phyloP scores from a whole-genome alignment of 1,140 invertebrate species.

The Ostrea edulis region DNA sequence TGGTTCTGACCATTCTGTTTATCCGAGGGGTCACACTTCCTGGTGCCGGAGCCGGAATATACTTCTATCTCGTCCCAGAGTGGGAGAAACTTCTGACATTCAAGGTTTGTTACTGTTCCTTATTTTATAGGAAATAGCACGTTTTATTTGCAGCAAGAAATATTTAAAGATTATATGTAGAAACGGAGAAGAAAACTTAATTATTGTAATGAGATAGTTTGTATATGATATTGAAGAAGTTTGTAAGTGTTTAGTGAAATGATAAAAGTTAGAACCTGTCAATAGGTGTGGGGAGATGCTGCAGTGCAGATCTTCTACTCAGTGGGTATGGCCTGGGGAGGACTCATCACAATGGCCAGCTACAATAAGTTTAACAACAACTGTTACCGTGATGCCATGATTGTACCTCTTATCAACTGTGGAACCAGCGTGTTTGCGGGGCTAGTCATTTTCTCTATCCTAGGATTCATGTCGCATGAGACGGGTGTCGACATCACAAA shows the following conservation, averaged over 20 bases:
- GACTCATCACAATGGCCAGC: conserved; percentile 79
- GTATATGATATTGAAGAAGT: background rate
- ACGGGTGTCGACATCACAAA: conserved; percentile 71
- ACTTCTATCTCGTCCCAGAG: conserved; percentile 81
- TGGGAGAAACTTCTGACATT: conserved; percentile 62
- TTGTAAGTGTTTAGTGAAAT: too few species aligned
- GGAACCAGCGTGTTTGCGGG: conserved; percentile 98
- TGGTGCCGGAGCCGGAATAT: conserved; percentile 88
- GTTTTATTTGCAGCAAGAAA: background rate
- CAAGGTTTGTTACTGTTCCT: conserved; percentile 44
- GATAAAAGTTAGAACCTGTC: background rate
- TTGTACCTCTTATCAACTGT: conserved; percentile 96
- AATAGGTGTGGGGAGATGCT: conserved; percentile 77
- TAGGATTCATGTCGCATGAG: conserved; percentile 84
- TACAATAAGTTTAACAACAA: conserved; percentile 78
- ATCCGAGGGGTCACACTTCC: conserved; percentile 89
- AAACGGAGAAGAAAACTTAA: too few species aligned
- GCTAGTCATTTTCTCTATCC: conserved; percentile 97
- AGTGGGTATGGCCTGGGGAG: conserved; percentile 77
- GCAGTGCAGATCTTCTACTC: conserved; percentile 79
- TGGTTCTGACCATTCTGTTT: conserved; percentile 89
- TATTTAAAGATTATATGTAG: too few species aligned
- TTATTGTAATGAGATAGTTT: background rate
- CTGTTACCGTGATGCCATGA: conserved; percentile 88
- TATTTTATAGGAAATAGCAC: background rate